Percentiles rank a stretch among this genome's conserved stretches.
These are phyloP conservation scores for Rousettus leschenaultii DNA, from an alignment of 2,113 vertebrate species.

Conservation along the genomic window DNA sequence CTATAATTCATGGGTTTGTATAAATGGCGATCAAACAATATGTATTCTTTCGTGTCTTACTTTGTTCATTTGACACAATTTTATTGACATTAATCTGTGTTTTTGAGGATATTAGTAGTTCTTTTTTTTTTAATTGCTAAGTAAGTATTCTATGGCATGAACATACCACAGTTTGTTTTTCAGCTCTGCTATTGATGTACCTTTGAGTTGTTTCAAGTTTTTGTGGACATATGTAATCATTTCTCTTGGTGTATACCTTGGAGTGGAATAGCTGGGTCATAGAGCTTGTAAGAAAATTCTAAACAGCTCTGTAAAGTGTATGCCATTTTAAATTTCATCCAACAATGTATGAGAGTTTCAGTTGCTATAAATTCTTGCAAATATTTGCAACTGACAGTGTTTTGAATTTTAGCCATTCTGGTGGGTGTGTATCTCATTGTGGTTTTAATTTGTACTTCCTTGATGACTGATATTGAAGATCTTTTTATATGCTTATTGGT, in stretches of 20 bases:
- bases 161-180: neutral
- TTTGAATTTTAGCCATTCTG: neutral
- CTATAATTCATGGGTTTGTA: neutral
- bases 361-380: neutral
- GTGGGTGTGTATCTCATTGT: neutral
- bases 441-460: neutral
- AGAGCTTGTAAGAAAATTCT: neutral
- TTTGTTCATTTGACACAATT: neutral
- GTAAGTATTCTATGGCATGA: neutral
- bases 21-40: neutral
- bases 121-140: neutral
- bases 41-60: neutral
- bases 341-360: neutral
- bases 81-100: neutral
- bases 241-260: neutral
- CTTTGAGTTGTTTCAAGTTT: neutral
- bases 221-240: neutral
- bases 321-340: neutral
- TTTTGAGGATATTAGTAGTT: neutral
- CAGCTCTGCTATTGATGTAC: neutral
- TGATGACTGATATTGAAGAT: neutral
- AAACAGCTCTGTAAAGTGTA: neutral
- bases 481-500: neutral
- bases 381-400: neutral
- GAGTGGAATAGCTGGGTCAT: neutral